These are phyloP conservation scores for Ips typographus DNA, from an alignment of 1,140 invertebrate species.

Conservation along the genomic window DNA sequence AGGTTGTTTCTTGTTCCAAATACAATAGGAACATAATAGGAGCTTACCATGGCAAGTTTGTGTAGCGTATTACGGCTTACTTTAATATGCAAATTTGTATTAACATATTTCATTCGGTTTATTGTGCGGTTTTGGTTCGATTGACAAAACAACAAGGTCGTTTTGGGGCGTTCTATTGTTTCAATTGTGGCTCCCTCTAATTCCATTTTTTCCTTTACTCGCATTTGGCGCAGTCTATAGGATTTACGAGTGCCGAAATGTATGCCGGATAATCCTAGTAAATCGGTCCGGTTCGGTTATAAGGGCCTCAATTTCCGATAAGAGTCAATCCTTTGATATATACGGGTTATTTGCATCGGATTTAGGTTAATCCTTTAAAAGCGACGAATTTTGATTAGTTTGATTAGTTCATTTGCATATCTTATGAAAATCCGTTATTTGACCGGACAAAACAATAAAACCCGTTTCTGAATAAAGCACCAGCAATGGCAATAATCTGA, in stretches of 20 bases:
- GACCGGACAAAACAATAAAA: no score
- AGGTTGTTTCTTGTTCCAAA: conserved; percentile 8
- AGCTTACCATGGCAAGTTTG: conserved; percentile 22
- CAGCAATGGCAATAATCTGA: no score
- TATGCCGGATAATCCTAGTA: conserved; percentile 8
- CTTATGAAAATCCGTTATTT: no score
- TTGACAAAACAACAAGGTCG: background rate
- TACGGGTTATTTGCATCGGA: conserved; percentile 20
- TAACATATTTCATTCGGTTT: conserved; percentile 3
- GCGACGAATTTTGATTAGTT: conserved; percentile 1
- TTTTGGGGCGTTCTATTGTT: no score
- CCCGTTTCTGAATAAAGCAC: no score
- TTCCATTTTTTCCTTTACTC: no score
- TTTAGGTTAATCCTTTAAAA: conserved; percentile 12
- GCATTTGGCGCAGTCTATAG: background rate
- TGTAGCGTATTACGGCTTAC: conserved; percentile 12
- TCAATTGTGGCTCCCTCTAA: no score
- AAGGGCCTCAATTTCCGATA: conserved; percentile 21
- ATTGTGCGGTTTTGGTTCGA: background rate
- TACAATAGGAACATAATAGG: conserved; percentile 17
- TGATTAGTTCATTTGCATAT: no score
- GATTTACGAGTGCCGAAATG: conserved; percentile 2
- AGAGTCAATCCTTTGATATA: conserved; percentile 19
- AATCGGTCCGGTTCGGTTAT: conserved; percentile 18
- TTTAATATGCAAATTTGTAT: conserved; percentile 19